Evolutionary conservation across 2,888 invertebrate genomes (phyloP).

Genomic region (Eutolmus rufibarbis): DNA sequence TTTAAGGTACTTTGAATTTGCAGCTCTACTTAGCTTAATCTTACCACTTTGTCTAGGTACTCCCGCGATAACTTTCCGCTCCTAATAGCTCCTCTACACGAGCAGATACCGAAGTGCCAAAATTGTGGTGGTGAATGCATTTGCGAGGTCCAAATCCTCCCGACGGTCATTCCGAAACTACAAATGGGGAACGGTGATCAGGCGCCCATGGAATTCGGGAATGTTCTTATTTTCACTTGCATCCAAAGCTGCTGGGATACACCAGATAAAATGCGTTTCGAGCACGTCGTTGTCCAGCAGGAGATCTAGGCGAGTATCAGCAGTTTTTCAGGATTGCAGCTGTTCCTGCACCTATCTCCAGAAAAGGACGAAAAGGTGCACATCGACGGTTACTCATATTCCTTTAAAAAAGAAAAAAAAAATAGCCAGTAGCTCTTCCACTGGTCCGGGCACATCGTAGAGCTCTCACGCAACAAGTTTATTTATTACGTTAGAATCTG

Average conservation of each 20-base stretch:
- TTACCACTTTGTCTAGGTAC: conserved; percentile 69
- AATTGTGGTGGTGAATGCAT: conserved; percentile 76
- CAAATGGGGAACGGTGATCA: conserved; percentile 67
- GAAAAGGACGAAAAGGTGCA: neutral
- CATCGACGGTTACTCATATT: neutral
- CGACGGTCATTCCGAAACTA: conserved; percentile 78
- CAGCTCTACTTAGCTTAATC: neutral
- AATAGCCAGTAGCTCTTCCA: neutral
- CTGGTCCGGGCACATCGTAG: neutral
- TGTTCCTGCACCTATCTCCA: conserved; percentile 43
- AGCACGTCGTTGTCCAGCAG: conserved; percentile 78
- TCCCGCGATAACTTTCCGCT: conserved; percentile 74
- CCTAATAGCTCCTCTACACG: conserved; percentile 72
- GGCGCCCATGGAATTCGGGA: conserved; percentile 79
- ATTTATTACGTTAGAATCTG: neutral
- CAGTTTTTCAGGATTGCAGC: conserved; percentile 41
- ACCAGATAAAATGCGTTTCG: conserved; percentile 71
- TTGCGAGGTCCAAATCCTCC: conserved; percentile 86
- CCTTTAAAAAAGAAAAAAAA: neutral
- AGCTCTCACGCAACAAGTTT: neutral
- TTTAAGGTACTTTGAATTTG: conserved; percentile 69
- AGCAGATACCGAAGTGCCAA: conserved; percentile 66
- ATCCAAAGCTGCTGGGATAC: conserved; percentile 83
- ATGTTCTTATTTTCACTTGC: conserved; percentile 86
- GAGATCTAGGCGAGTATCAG: conserved; percentile 61